A percentile compares a stretch with the other conserved stretches of the same genome.
Evolutionary conservation across 2,888 invertebrate genomes (phyloP).

Genomic region (Meliscaeva auricollis): DNA sequence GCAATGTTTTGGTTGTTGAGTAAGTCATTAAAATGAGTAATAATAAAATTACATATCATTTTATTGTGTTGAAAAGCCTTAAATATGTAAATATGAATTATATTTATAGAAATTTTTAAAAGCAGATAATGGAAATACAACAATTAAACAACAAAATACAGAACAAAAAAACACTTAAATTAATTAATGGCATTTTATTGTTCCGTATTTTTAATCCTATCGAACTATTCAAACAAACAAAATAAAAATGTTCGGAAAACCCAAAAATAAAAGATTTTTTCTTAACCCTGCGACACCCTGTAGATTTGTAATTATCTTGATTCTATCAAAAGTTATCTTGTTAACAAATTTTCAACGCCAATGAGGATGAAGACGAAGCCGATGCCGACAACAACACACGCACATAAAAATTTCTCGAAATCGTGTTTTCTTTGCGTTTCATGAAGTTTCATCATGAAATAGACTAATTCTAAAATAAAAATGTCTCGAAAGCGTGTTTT

Average conservation of each 20-base stretch:
- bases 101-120: background rate
- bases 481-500: too few relatives aligned
- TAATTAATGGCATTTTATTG: constrained; percentile 20
- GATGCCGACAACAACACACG: too few relatives aligned
- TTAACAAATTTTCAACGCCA: too few relatives aligned
- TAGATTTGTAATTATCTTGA: too few relatives aligned
- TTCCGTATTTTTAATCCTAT: constrained; percentile 11
- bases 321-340: too few relatives aligned
- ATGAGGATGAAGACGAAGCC: too few relatives aligned
- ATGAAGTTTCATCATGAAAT: too few relatives aligned
- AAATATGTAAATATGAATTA: constrained; percentile 23
- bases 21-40: constrained; percentile 37
- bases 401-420: too few relatives aligned
- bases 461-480: too few relatives aligned
- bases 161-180: background rate
- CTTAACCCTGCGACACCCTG: too few relatives aligned
- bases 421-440: too few relatives aligned
- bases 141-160: background rate
- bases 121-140: constrained; percentile 12
- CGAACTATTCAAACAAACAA: background rate
- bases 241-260: background rate
- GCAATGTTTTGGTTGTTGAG: constrained; percentile 26
- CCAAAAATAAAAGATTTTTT: too few relatives aligned
- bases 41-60: background rate
- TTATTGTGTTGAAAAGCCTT: background rate